A percentile compares a stretch with the other conserved stretches of the same genome.
These are phyloP conservation scores for Numenius arquata DNA, from an alignment of 2,113 vertebrate species.

Conservation along the genomic window DNA sequence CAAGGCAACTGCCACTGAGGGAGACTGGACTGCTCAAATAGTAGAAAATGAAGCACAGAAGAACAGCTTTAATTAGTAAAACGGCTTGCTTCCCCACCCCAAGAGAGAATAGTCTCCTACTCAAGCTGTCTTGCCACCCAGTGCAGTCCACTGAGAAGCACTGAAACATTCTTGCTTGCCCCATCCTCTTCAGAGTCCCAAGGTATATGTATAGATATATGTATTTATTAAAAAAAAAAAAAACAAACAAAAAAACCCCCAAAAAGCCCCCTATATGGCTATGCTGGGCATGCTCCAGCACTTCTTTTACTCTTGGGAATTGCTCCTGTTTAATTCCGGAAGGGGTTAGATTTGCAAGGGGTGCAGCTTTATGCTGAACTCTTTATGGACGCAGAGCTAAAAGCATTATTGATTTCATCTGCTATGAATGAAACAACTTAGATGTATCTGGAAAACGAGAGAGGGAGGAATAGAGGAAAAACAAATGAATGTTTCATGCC, in stretches of 20 bases:
- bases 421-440: conserved; percentile 26
- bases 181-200: not conserved
- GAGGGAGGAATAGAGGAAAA: not conserved
- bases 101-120: not conserved
- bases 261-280: not conserved
- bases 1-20: not conserved
- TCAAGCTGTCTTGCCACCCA: not conserved
- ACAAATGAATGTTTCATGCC: conserved; percentile 38
- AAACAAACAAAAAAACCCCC: not conserved
- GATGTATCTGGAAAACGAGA: conserved; percentile 20
- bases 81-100: not conserved
- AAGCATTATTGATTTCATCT: conserved; percentile 51
- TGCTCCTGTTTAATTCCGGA: not conserved
- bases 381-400: not conserved
- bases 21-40: not conserved
- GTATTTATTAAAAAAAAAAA: not conserved
- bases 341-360: not conserved
- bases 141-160: not conserved
- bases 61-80: not conserved
- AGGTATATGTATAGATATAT: rapidly evolving
- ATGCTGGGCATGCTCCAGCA: not conserved
- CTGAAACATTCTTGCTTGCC: not conserved
- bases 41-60: not conserved
- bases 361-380: not conserved
- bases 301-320: not conserved